Evolutionary conservation across 2,888 invertebrate species (phyloP).

Genomic region (Leptopilina syphax): DNA sequence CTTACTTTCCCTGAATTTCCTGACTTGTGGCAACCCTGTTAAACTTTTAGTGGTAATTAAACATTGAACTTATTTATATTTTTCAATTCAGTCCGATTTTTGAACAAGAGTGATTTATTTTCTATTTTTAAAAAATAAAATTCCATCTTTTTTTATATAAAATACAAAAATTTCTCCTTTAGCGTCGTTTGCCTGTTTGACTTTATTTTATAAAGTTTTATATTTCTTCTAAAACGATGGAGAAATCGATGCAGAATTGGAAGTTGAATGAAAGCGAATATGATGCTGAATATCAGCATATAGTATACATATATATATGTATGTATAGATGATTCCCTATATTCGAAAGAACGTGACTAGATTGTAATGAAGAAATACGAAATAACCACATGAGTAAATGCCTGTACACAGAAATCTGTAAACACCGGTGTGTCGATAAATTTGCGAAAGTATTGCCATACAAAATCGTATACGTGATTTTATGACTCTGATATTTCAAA

Average conservation of each 20-base stretch:
- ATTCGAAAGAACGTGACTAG: slow-evolving; percentile 55
- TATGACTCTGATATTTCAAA: background rate
- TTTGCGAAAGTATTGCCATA: background rate
- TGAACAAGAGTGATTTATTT: too few relatives aligned
- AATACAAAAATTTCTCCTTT: too few relatives aligned
- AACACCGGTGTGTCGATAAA: background rate
- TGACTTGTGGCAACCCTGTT: too few relatives aligned
- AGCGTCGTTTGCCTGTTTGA: too few relatives aligned
- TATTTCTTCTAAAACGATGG: background rate
- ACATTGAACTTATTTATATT: too few relatives aligned
- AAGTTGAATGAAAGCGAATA: slow-evolving; percentile 7
- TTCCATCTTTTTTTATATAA: too few relatives aligned
- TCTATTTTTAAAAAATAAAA: too few relatives aligned
- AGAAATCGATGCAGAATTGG: background rate
- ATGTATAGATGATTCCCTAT: slow-evolving; percentile 17
- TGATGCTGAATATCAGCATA: background rate
- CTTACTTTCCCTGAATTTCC: too few relatives aligned
- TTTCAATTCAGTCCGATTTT: too few relatives aligned
- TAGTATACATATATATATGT: background rate
- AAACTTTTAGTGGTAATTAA: too few relatives aligned
- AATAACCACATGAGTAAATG: slow-evolving; percentile 57
- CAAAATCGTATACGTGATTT: slow-evolving; percentile 1
- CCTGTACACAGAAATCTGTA: slow-evolving; percentile 3
- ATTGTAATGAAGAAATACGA: slow-evolving; percentile 63
- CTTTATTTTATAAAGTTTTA: background rate